Conservation (phyloP, 2,113 vertebrate species). For the Peromyscus californicus region DNA sequence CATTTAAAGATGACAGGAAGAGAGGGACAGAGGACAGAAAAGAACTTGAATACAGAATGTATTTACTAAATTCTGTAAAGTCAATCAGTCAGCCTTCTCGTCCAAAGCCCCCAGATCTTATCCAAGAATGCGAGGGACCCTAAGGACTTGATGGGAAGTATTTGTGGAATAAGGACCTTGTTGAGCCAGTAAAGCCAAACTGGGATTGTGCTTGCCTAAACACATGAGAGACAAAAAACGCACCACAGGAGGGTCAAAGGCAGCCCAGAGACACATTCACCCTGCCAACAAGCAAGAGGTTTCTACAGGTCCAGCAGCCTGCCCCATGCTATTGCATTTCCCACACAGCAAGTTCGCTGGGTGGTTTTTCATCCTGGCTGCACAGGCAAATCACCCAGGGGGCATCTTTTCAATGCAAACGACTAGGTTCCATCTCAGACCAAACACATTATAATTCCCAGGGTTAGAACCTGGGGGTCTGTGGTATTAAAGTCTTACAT, state of each 20-base stretch:
- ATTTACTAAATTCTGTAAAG: neutral
- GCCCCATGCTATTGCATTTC: neutral
- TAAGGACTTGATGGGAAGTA: neutral
- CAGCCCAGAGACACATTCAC: neutral
- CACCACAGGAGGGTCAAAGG: neutral
- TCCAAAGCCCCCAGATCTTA: neutral
- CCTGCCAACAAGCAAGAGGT: neutral
- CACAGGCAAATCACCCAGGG: neutral
- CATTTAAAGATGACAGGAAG: neutral
- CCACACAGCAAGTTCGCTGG: neutral
- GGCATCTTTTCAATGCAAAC: neutral
- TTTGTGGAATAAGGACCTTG: neutral
- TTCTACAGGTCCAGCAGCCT: no score
- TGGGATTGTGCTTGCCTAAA: neutral
- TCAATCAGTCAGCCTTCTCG: neutral
- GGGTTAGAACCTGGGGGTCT: neutral
- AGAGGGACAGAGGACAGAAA: neutral
- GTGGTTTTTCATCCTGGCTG: neutral
- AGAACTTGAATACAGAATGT: neutral
- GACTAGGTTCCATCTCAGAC: neutral
- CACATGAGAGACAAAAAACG: neutral
- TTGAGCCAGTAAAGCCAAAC: neutral
- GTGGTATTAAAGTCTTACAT: neutral
- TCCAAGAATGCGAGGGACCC: neutral
- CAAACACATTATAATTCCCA: neutral